Evolutionary conservation across 2,113 vertebrate species (phyloP), one percentile per base, ranked within the genome.

Genomic region (Mastomys natalensis): DNA sequence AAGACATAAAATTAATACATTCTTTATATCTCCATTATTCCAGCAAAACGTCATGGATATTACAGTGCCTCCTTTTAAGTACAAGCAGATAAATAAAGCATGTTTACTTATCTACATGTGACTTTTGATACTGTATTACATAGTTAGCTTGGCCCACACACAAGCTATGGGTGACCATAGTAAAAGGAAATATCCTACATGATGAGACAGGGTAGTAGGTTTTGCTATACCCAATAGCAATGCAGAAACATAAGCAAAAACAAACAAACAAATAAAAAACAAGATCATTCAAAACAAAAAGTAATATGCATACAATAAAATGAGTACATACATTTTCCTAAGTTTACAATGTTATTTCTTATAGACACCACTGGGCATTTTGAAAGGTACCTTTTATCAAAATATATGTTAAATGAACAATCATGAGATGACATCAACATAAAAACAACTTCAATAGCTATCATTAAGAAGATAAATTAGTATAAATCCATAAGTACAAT

Each of bases 11-110:
- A 76, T 40, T 34, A 19, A 86, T 5, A 95, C n/a, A 31, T 90
- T 85, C 53, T 95, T 96, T 73, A 84, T 1, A 97, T 91, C 16
- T 66, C 45, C 91, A n/a, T 92, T 74, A 96, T 43, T 26, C 7
- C 34, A 92, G 53, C 88, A 78, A 77, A 92, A 97, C 60, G 77
- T 80, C 90, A 96, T n/a, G 87, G 37, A 84, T 84, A 13, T 77
- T 70, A 94, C 92, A 96, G 77, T 60, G 88, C 16, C 95, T 77
- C 24, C 22, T 89, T 95, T 34, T 78, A 85, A 76, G 5, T 87
- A 82, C 72, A 11, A 51, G 45, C 81, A 87, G 40, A 4, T 90
- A 94, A 92, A 94, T 93, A 58, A 95, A 76, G 40, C 34, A 84
- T 62, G 86, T n/a, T 43, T 81, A 29, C 70, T 96, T 72, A 68